These are phyloP conservation scores for Poeciliopsis occidentalis DNA, from an alignment of 2,113 vertebrate genomes.

Conservation along the genomic window DNA sequence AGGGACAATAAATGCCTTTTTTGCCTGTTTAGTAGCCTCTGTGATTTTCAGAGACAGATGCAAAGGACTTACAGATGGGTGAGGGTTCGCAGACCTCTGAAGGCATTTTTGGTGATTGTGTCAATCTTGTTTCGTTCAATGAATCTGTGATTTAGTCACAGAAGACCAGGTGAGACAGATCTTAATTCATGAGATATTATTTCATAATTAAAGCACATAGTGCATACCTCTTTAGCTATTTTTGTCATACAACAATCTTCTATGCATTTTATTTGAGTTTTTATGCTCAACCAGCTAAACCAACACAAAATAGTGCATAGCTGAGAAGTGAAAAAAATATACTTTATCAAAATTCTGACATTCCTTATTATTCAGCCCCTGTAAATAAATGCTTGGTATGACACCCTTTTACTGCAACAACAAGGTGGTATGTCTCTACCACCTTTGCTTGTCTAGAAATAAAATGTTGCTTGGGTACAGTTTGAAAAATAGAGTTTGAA, in stretches of 20 bases:
- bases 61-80: constrained; percentile 92
- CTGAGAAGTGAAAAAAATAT: background rate
- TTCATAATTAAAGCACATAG: background rate
- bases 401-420: background rate
- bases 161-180: background rate
- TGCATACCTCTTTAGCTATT: background rate
- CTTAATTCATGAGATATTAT: background rate
- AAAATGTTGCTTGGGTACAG: background rate
- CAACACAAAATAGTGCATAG: background rate
- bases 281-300: too few species aligned
- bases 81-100: constrained; percentile 91
- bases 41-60: constrained; percentile 1
- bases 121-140: constrained; percentile 97
- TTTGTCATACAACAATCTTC: background rate
- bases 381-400: background rate
- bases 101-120: constrained; percentile 90
- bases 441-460: background rate
- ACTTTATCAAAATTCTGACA: too few species aligned
- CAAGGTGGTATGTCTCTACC: background rate
- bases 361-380: background rate
- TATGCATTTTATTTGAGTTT: background rate
- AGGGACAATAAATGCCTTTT: constrained; percentile 18
- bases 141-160: constrained; percentile 80
- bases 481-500: background rate
- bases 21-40: background rate